Percentiles rank a stretch among this genome's conserved stretches.
Conservation (phyloP, 2,888 invertebrate genomes). For the Chaitophorus viminalis region DNA sequence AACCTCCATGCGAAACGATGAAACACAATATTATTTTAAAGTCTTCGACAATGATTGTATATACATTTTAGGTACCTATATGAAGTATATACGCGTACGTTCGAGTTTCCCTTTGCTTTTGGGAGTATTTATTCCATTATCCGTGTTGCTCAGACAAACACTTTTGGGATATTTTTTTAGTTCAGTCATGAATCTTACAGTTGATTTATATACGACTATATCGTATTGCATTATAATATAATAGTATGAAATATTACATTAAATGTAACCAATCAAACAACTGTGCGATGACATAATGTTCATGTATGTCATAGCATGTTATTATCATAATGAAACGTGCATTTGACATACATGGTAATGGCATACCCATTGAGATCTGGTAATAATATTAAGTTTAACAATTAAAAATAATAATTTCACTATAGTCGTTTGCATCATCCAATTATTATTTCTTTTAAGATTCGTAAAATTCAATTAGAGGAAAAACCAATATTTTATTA, state of each 20-base stretch:
- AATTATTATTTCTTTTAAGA: no score
- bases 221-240: not conserved
- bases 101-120: not conserved
- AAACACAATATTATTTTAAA: constrained; percentile 45
- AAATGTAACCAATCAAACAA: not conserved
- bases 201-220: not conserved
- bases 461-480: no score
- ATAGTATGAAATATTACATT: not conserved
- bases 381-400: no score
- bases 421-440: no score
- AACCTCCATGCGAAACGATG: not conserved
- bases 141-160: not conserved
- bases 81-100: no score
- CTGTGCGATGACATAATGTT: not conserved
- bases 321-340: no score
- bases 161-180: not conserved
- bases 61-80: no score
- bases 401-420: no score
- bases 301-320: no score
- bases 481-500: no score
- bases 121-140: not conserved
- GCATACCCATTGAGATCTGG: no score
- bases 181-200: not conserved
- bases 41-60: constrained; percentile 3
- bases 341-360: no score